Base-by-base conservation (phyloP, 2,888 invertebrate genomes). In the Tricholauxania praeusta region DNA sequence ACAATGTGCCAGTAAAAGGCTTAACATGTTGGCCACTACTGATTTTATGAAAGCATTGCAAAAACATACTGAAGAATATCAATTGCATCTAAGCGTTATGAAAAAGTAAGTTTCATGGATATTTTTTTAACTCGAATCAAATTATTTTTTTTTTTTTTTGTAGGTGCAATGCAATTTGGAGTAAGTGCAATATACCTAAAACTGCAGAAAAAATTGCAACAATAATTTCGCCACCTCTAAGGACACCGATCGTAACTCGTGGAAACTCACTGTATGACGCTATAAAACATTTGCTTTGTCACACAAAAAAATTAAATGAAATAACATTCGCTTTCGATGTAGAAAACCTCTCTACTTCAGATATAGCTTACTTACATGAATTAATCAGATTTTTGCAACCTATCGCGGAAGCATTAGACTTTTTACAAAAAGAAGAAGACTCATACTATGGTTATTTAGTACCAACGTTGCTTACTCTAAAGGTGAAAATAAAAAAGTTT, bases 241-340 rank as follows among this genome's bases (percentile, higher is more conserved):
- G 70, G 67, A 75, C 72, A 65, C 75, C 75, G 14, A 71, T 74
- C 53, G 59, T 72, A 12, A 75, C 75, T 19, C 62, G 75, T 65
- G 76, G 77, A 74, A 76, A 73, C 51, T 76, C 74, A 19, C 32
- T 75, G 15, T 76, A 72, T 71, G 76, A 76, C 70, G 64, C 73
- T 12, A 49, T 77, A 15, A 72, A 64, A 65, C 64, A 73, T 28
- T 63, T 77, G 15, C 71, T 75, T 32, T 51, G 17, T 51, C 59
- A 72, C 59, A 72, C 72, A 60, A 57, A 59, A 14, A 67, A 74
- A 65, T 63, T 77, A 12, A 22, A 72, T 17, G 72, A 72, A 66
- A 51, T 74, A 47, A 73, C 67, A 57, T 39, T 55, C 32, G 65
- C 62, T 55, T 59, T 74, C 32, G 60, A 71, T 5, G 39, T 74